Conservation (phyloP, 2,113 vertebrate species). For the Anoplopoma fimbria region DNA sequence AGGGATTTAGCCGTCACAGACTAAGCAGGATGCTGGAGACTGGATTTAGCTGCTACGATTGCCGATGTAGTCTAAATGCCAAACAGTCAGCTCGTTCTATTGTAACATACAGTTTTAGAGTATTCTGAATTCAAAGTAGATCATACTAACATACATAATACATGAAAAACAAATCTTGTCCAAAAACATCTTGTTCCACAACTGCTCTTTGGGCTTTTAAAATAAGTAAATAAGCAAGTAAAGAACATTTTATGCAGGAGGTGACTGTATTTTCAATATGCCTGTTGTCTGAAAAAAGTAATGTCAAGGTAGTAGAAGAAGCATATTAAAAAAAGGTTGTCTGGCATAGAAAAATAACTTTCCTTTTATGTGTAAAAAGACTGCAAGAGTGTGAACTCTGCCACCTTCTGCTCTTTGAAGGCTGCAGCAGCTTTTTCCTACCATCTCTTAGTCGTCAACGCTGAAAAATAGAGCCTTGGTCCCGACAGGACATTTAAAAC, state of each 20-base stretch:
- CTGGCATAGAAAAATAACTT: not conserved
- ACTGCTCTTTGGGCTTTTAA: not conserved
- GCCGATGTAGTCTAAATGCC: conserved; percentile 36
- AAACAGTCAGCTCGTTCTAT: conserved; percentile 3
- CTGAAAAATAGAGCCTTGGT: not conserved
- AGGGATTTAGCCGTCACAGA: conserved; percentile 31
- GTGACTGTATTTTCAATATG: not conserved
- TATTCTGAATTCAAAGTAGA: not conserved
- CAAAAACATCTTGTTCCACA: not conserved
- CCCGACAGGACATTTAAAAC: not conserved
- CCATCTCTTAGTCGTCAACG: not conserved
- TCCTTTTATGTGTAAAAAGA: conserved; percentile 12
- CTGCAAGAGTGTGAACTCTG: conserved; percentile 1
- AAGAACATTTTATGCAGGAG: not conserved
- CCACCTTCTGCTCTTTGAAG: conserved; percentile 7
- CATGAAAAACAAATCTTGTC: not conserved
- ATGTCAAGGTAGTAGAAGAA: not conserved
- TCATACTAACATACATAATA: not conserved
- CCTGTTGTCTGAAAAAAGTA: not conserved
- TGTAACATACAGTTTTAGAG: not conserved
- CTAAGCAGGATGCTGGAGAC: not conserved
- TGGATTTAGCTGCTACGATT: conserved; percentile 40
- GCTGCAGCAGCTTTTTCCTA: conserved; percentile 21
- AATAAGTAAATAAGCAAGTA: not conserved
- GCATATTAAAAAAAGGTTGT: not conserved